Evolutionary conservation across 2,113 vertebrate genomes (phyloP).

Genomic region (Thermophis baileyi): DNA sequence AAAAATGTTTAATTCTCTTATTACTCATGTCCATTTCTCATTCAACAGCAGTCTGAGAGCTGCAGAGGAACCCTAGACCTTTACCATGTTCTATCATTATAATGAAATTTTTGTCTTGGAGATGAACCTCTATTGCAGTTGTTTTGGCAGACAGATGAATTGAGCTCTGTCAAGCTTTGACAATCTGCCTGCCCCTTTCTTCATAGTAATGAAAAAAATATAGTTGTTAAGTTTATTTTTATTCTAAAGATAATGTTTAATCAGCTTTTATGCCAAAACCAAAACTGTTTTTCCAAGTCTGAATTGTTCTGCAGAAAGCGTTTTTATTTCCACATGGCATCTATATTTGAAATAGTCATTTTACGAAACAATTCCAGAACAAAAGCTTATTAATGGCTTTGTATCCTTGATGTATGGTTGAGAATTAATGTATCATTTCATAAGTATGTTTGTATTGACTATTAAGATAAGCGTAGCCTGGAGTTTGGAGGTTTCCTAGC

Average conservation of each 20-base stretch:
- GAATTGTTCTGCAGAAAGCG: background rate
- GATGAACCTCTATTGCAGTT: background rate
- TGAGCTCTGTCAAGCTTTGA: conserved; percentile 6
- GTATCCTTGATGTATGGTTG: background rate
- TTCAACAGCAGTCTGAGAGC: conserved; percentile 27
- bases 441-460: background rate
- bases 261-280: background rate
- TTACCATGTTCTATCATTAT: background rate
- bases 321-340: background rate
- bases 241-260: background rate
- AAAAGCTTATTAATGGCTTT: background rate
- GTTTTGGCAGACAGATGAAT: background rate
- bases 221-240: background rate
- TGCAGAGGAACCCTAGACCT: background rate
- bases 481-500: background rate
- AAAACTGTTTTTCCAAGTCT: background rate
- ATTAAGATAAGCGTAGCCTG: background rate
- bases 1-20: conserved; percentile 32
- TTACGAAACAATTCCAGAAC: background rate
- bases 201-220: background rate
- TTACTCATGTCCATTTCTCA: conserved; percentile 7
- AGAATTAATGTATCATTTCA: background rate
- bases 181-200: background rate
- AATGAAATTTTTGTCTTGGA: conserved; percentile 3
- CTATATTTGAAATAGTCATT: background rate